Percentiles rank a stretch among this genome's conserved stretches.
phyloP scores from a whole-genome alignment of 1,140 invertebrate species.

The Ctenoplectra terminalis region DNA sequence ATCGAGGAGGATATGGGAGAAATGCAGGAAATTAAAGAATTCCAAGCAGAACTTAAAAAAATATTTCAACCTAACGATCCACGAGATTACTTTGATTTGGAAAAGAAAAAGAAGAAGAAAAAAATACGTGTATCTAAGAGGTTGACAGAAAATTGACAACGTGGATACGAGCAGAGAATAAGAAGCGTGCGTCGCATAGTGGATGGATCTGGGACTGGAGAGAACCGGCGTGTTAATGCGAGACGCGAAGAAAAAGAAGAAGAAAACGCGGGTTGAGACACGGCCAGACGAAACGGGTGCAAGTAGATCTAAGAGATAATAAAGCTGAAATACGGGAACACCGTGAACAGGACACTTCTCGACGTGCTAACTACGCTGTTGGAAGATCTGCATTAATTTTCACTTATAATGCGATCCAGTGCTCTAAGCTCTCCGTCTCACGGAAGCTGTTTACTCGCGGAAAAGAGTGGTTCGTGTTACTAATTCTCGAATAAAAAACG shows the following conservation, averaged over 20 bases:
- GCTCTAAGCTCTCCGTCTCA: too few species aligned
- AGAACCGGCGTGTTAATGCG: neutral
- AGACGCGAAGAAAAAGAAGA: neutral
- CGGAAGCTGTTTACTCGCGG: neutral
- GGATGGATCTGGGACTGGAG: constrained; percentile 6
- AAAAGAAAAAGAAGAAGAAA: neutral
- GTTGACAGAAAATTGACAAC: neutral
- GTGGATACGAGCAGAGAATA: neutral
- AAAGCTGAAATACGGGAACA: constrained; percentile 5
- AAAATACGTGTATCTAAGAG: neutral
- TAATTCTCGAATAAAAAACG: constrained; percentile 1
- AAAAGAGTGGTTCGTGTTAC: neutral
- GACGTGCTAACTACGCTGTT: constrained; percentile 18
- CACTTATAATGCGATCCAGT: constrained; percentile 16
- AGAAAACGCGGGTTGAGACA: too few species aligned
- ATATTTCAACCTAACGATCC: too few species aligned
- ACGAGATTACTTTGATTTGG: neutral
- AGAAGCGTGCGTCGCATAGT: neutral
- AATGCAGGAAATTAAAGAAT: too few species aligned
- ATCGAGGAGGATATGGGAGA: too few species aligned
- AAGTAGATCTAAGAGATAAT: constrained; percentile 9
- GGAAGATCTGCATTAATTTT: constrained; percentile 32
- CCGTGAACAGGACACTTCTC: neutral
- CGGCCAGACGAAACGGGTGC: neutral
- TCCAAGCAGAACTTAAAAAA: too few species aligned